Evolutionary conservation across 2,888 invertebrate genomes (phyloP).

Genomic region (Ophion slaviceki): DNA sequence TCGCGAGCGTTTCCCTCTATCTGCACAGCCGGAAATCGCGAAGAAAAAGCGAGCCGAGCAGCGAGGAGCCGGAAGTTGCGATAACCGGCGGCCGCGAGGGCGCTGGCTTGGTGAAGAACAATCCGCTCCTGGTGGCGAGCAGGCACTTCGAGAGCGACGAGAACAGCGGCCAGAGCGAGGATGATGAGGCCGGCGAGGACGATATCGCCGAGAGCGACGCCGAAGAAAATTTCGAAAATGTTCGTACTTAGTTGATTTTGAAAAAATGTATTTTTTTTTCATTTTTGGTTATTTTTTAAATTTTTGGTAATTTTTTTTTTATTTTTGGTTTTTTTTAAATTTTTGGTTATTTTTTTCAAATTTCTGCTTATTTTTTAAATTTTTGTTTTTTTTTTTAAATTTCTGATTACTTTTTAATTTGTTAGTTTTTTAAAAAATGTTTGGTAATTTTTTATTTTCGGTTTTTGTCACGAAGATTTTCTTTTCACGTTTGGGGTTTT

Average conservation of each 20-base stretch:
- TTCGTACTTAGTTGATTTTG: constrained; percentile 56
- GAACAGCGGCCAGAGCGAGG: constrained; percentile 73
- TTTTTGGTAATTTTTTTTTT: not conserved
- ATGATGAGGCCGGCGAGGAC: constrained; percentile 70
- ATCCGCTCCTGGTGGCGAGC: constrained; percentile 88
- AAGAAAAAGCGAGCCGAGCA: constrained; percentile 66
- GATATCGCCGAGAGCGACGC: constrained; percentile 76
- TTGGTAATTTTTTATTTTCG: not conserved
- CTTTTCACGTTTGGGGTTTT: not conserved
- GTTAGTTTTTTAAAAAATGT: not conserved
- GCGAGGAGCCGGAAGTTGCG: constrained; percentile 79
- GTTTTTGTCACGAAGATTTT: not conserved
- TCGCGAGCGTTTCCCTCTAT: constrained; percentile 93
- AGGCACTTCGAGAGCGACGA: constrained; percentile 85
- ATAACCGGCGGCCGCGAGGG: constrained; percentile 84
- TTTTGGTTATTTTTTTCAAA: not conserved
- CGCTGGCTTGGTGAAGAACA: constrained; percentile 91
- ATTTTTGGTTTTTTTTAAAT: not conserved
- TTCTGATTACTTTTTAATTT: not conserved
- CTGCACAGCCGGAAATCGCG: constrained; percentile 90
- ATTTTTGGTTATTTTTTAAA: not conserved
- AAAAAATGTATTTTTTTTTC: too few species aligned
- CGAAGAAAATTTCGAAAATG: constrained; percentile 79
- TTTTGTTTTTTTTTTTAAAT: not conserved
- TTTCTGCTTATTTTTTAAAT: not conserved